A percentile compares a stretch with the other conserved stretches of the same genome.
Evolutionary conservation across 2,888 invertebrate genomes (phyloP).

Genomic region (Dryomyza anilis): DNA sequence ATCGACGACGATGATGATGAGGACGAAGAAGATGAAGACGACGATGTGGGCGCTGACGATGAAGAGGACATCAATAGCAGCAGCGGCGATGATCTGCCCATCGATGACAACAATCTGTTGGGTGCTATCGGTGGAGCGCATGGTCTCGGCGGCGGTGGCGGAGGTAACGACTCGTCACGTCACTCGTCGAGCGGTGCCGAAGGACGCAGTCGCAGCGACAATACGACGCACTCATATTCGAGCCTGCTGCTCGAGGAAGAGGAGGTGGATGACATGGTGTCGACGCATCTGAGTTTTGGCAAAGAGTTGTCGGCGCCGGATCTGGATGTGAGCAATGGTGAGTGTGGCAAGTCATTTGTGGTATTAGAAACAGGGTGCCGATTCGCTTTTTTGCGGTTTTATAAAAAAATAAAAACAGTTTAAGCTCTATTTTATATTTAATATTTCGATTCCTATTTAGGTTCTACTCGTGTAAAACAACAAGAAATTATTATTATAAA

Average conservation of each 20-base stretch:
- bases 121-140: conserved; percentile 35
- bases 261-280: conserved; percentile 59
- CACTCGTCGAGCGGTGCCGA: conserved; percentile 57
- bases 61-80: conserved; percentile 52
- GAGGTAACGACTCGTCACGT: conserved; percentile 50
- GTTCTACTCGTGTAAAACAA: no score
- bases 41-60: conserved; percentile 40
- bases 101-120: conserved; percentile 51
- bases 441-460: no score
- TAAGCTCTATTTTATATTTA: no score
- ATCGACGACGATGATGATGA: conserved; percentile 41
- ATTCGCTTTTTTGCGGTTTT: no score
- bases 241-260: conserved; percentile 61
- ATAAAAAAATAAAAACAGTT: no score
- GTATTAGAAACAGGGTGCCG: no score
- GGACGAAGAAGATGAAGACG: conserved; percentile 40
- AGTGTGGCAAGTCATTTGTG: no score
- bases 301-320: conserved; percentile 48
- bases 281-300: conserved; percentile 50
- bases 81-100: conserved; percentile 56
- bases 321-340: conserved; percentile 60
- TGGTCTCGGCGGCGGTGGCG: conserved; percentile 29
- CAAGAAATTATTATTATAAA: no score
- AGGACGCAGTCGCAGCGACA: conserved; percentile 57
- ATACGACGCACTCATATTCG: conserved; percentile 61